Percentiles rank a stretch among this genome's conserved stretches.
These are phyloP conservation scores for Epinotia bilunana DNA, from an alignment of 2,888 invertebrate species.

Conservation along the genomic window DNA sequence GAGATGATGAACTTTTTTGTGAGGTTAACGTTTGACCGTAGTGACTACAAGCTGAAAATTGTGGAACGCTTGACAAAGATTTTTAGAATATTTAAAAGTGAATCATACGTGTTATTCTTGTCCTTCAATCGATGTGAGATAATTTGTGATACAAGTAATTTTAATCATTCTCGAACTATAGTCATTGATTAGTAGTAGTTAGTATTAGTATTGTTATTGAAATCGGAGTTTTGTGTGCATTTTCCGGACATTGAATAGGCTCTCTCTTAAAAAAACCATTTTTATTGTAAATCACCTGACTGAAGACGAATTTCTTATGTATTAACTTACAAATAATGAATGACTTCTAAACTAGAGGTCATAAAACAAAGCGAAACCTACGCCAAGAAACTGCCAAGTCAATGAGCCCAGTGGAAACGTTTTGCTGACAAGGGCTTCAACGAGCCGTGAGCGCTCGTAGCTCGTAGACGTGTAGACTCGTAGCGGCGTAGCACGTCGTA, in stretches of 20 bases:
- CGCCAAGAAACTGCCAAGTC: constrained; percentile 34
- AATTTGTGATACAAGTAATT: too few relatives aligned
- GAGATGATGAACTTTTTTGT: constrained; percentile 14
- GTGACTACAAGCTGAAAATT: background rate
- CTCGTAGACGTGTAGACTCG: constrained; percentile 25
- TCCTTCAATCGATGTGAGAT: too few relatives aligned
- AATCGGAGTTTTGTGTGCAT: background rate
- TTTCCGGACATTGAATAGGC: background rate
- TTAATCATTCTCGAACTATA: background rate
- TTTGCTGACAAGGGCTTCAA: constrained; percentile 42
- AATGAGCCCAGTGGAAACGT: constrained; percentile 39
- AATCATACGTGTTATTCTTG: too few relatives aligned
- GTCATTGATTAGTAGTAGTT: too few relatives aligned
- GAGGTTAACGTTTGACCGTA: background rate
- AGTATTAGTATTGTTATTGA: too few relatives aligned
- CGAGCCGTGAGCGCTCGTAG: constrained; percentile 36
- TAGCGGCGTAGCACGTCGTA: constrained; percentile 24
- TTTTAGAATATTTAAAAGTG: too few relatives aligned
- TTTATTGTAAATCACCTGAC: too few relatives aligned
- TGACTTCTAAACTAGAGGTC: background rate
- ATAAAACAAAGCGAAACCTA: constrained; percentile 12
- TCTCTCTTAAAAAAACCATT: too few relatives aligned
- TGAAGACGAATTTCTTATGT: too few relatives aligned
- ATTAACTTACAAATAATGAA: too few relatives aligned
- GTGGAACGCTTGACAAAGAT: background rate